Conservation (phyloP, 2,113 vertebrate genomes). For the Melospiza georgiana region DNA sequence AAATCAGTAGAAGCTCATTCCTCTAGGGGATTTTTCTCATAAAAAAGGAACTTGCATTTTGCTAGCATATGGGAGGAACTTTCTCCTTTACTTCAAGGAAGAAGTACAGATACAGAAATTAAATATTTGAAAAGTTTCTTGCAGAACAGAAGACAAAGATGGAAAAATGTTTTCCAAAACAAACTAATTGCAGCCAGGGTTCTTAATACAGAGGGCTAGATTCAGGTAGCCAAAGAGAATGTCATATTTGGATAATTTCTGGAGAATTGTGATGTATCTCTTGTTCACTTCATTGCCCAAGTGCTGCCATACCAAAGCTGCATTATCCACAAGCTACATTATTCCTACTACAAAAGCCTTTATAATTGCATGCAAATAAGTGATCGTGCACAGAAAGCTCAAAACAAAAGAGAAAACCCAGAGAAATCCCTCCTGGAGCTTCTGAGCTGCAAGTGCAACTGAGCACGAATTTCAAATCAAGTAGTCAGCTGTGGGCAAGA, state of each 20-base stretch:
- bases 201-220: background rate
- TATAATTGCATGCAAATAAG: background rate
- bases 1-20: background rate
- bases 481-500: background rate
- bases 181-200: background rate
- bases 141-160: background rate
- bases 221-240: background rate
- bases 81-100: background rate
- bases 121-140: background rate
- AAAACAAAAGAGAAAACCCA: background rate
- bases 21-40: background rate
- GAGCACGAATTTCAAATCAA: slow-evolving; percentile 23
- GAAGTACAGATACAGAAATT: background rate
- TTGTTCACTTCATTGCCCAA: background rate
- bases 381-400: background rate
- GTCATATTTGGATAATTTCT: background rate
- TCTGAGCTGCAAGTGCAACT: background rate
- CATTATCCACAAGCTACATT: background rate
- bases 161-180: background rate
- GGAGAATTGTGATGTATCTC: background rate
- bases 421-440: background rate
- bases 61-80: background rate
- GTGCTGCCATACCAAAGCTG: background rate
- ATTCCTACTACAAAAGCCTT: background rate
- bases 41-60: background rate